Evolutionary conservation across 1,140 invertebrate species (phyloP), one percentile per base, ranked within the genome.

Genomic region (Sarcophaga bullata): DNA sequence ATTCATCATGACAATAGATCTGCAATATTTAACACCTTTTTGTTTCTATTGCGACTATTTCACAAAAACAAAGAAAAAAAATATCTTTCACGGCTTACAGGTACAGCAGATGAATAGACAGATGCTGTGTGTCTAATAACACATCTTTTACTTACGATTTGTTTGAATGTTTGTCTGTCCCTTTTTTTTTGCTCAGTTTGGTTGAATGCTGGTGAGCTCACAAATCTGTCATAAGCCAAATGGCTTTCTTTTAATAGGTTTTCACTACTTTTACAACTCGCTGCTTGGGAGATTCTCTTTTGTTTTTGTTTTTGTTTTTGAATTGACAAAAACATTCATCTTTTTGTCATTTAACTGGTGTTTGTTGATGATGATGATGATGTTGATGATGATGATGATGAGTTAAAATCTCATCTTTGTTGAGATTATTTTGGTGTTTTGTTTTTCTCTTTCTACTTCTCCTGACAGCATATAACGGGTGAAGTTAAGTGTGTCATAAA

Each of bases 221-320:
- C 62, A 68, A 68, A 68, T 17, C 62, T 68, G 62, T 68, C 62
- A 3, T 68, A 68, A 68, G 62, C 62, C 62, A 19, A 68, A 68
- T 25, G 15, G 19, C 62, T 68, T 68, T 68, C 62, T 68, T 68
- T 68, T 68, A 25, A 68, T 68, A 10, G 9, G n/a, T 68, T 68
- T 68, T 19, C 11, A 62, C 54, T 62, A 15, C 54, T 68, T 25
- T 8, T 19, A 19, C 62, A 68, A 19, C 15, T n/a, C 58, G 8
- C 15, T 17, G n/a, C 8, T 8, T 15, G 25, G 25, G 25, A 37
- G 25, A 37, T 37, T 4, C n/a, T n/a, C n/a, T n/a, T n/a, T n/a
- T n/a, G n/a, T n/a, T n/a, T n/a, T n/a, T n/a, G n/a, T n/a, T n/a
- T n/a, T n/a, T n/a, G n/a, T 37, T 37, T 37, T 37, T 37, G 58